These are phyloP conservation scores for Sitta europaea DNA, from an alignment of 2,113 vertebrate species.

Conservation along the genomic window DNA sequence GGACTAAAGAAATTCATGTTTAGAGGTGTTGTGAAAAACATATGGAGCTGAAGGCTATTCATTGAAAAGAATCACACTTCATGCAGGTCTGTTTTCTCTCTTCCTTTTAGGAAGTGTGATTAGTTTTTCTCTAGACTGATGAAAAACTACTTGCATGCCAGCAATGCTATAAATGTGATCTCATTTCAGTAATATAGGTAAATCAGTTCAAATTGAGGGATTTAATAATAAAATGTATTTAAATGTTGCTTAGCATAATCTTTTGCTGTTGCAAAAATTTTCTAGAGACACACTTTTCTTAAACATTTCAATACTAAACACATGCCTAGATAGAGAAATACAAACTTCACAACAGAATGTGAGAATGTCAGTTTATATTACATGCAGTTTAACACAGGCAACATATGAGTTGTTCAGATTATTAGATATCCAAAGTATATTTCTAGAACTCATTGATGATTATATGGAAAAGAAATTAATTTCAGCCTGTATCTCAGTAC, in stretches of 20 bases:
- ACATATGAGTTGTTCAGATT: not conserved
- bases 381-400: not conserved
- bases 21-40: not conserved
- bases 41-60: not conserved
- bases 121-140: not conserved
- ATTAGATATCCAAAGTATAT: not conserved
- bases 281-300: not conserved
- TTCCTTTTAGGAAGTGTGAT: not conserved
- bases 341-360: not conserved
- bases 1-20: not conserved
- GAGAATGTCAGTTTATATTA: not conserved
- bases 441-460: not conserved
- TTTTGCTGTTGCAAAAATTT: not conserved
- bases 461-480: not conserved
- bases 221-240: not conserved
- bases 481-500: not conserved
- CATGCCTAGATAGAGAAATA: not conserved
- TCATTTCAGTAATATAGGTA: not conserved
- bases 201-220: not conserved
- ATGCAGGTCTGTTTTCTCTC: not conserved
- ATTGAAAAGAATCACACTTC: not conserved
- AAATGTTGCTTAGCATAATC: not conserved
- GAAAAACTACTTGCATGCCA: not conserved
- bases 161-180: not conserved
- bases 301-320: not conserved